phyloP scores from a whole-genome alignment of 2,797 vertebrate genomes.

The Typhlichthys subterraneus region DNA sequence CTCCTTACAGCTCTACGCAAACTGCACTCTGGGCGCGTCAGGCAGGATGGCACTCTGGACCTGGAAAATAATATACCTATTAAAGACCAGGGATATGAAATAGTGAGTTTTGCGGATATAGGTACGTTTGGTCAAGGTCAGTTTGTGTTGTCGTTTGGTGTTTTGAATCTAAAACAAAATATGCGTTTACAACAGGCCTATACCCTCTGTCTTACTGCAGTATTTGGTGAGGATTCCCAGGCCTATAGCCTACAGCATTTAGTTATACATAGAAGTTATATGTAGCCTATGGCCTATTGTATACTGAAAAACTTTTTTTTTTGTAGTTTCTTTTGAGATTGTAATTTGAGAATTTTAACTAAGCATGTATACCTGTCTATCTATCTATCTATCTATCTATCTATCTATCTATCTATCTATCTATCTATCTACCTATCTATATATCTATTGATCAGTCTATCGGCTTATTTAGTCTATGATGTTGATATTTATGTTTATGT shows the following conservation, averaged over 20 bases:
- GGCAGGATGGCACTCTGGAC: slow-evolving; percentile 73
- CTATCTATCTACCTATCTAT: slow-evolving; percentile 41
- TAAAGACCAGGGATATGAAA: slow-evolving; percentile 84
- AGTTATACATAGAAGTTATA: too few species aligned
- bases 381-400: slow-evolving; percentile 41
- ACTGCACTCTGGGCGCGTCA: slow-evolving; percentile 79
- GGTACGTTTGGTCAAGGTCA: slow-evolving; percentile 65
- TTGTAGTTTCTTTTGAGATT: neutral
- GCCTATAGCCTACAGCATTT: too few species aligned
- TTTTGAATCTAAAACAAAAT: too few species aligned
- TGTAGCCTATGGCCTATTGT: too few species aligned
- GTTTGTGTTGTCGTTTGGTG: slow-evolving; percentile 6
- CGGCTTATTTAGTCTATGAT: slow-evolving; percentile 68
- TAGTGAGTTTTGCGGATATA: slow-evolving; percentile 90
- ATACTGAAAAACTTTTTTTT: too few species aligned
- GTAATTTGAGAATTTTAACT: too few species aligned
- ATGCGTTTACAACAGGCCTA: too few species aligned
- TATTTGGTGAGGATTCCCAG: too few species aligned
- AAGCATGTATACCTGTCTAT: too few species aligned
- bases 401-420: neutral
- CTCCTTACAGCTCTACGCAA: slow-evolving; percentile 87
- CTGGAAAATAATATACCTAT: slow-evolving; percentile 55
- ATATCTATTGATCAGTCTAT: slow-evolving; percentile 40
- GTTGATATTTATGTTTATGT: neutral
- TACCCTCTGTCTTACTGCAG: too few species aligned